phyloP scores from a whole-genome alignment of 2,888 invertebrate species.

The Drosophila multiciliata region DNA sequence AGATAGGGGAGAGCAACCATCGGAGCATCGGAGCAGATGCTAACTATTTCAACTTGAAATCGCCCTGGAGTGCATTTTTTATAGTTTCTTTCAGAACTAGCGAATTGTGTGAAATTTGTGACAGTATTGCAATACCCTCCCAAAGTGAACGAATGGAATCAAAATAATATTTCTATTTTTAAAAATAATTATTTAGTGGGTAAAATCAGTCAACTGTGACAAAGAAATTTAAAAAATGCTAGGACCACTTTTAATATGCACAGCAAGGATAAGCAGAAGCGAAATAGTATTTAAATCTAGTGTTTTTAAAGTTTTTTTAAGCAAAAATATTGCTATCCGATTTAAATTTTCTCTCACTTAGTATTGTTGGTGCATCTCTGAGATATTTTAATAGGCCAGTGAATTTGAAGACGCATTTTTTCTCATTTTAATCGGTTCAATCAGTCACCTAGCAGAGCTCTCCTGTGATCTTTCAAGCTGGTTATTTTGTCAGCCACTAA shows the following conservation, averaged over 20 bases:
- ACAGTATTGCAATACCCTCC: neutral
- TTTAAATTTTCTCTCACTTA: neutral
- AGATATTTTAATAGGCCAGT: neutral
- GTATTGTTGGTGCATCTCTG: neutral
- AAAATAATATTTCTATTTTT: neutral
- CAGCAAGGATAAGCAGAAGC: neutral
- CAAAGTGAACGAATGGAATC: neutral
- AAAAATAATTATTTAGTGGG: neutral
- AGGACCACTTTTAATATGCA: neutral
- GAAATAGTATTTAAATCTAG: neutral
- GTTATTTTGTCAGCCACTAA: constrained; percentile 22
- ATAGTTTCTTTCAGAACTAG: neutral
- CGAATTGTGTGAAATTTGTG: neutral
- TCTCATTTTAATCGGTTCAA: neutral
- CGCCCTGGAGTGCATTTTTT: neutral
- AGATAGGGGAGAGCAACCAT: constrained; percentile 6
- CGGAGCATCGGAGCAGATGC: constrained; percentile 8
- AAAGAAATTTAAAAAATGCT: neutral
- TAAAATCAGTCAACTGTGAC: neutral
- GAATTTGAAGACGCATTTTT: neutral
- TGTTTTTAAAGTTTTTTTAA: neutral
- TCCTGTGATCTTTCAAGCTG: constrained; percentile 38
- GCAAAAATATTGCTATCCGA: neutral
- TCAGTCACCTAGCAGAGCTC: constrained; percentile 23
- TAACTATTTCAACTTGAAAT: constrained; percentile 37